A percentile compares a stretch with the other conserved stretches of the same genome.
These are phyloP conservation scores for Scartelaos histophorus DNA, from an alignment of 2,113 vertebrate species.

Conservation along the genomic window DNA sequence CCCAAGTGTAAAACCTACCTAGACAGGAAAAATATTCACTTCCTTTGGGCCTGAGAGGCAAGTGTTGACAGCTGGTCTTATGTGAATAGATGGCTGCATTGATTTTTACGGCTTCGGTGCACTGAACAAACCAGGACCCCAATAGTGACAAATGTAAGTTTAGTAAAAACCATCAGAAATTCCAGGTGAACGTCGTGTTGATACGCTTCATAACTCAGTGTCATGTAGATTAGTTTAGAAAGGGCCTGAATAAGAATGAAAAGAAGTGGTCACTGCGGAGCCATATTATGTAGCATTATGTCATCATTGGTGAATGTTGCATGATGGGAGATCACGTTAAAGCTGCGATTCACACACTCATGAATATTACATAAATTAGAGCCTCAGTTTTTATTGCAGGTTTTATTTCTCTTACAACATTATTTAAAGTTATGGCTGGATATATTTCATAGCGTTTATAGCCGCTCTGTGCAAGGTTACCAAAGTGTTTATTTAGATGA, in stretches of 20 bases:
- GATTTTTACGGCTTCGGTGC: constrained; percentile 10
- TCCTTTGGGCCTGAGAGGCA: constrained; percentile 49
- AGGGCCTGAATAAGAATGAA: constrained; percentile 21
- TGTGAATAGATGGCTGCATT: constrained; percentile 8
- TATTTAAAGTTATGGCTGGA: background rate
- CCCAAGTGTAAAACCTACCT: constrained; percentile 17
- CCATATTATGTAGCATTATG: constrained; percentile 6
- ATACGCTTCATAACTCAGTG: constrained; percentile 33
- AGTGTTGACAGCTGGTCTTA: constrained; percentile 27
- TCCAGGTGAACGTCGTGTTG: constrained; percentile 37
- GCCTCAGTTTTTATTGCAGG: background rate
- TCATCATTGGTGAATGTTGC: constrained; percentile 1
- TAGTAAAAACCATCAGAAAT: constrained; percentile 1
- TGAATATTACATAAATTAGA: background rate
- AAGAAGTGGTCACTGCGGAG: background rate
- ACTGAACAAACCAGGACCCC: constrained; percentile 1
- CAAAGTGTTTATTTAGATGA: background rate
- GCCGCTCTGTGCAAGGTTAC: background rate
- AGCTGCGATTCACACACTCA: background rate
- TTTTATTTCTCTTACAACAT: background rate
- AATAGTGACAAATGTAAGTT: background rate
- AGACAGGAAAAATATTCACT: constrained; percentile 46
- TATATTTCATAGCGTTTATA: background rate
- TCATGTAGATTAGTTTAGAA: constrained; percentile 34
- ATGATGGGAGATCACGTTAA: constrained; percentile 3